These are phyloP conservation scores for Dicentrarchus labrax DNA, from an alignment of 2,113 vertebrate genomes.

Conservation along the genomic window DNA sequence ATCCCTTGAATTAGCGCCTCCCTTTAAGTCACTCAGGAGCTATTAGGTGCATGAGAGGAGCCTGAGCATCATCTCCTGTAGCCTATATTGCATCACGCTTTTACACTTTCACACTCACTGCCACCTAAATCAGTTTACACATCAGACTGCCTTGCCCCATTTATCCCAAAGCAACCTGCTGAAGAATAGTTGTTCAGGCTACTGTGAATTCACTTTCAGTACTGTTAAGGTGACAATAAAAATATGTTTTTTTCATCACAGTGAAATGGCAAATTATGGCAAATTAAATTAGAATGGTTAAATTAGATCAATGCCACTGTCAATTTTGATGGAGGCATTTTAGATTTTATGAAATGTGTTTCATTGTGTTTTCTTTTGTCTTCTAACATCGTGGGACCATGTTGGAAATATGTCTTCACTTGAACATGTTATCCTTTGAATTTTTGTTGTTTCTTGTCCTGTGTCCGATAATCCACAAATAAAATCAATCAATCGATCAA, in stretches of 20 bases:
- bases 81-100: neutral
- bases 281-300: too few relatives aligned
- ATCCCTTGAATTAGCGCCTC: conserved; percentile 70
- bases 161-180: conserved; percentile 31
- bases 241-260: neutral
- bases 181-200: conserved; percentile 11
- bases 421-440: too few relatives aligned
- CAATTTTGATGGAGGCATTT: too few relatives aligned
- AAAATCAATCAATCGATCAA: too few relatives aligned
- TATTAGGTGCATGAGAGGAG: conserved; percentile 69
- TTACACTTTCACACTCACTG: conserved; percentile 38
- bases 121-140: conserved; percentile 36
- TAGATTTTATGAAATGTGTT: too few relatives aligned
- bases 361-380: too few relatives aligned
- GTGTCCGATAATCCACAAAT: too few relatives aligned
- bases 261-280: too few relatives aligned
- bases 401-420: too few relatives aligned
- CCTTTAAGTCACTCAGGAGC: conserved; percentile 65
- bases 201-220: neutral
- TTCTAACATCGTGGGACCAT: too few relatives aligned
- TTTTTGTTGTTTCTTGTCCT: too few relatives aligned
- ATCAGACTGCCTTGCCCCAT: neutral
- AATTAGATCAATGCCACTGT: too few relatives aligned
- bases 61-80: conserved; percentile 26
- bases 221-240: neutral